phyloP scores from a whole-genome alignment of 2,113 vertebrate species.

The Nestor notabilis region DNA sequence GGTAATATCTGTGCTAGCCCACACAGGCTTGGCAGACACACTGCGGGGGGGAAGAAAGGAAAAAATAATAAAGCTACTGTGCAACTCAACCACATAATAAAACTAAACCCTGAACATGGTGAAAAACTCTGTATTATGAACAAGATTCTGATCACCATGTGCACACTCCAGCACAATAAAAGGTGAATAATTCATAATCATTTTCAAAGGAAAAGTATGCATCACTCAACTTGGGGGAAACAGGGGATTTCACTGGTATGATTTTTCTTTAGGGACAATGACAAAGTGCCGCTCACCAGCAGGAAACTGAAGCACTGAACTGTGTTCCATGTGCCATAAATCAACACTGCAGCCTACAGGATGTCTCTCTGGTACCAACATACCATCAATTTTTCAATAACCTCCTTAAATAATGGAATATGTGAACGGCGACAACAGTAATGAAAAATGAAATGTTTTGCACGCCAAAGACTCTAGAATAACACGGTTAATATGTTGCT shows the following conservation, averaged over 20 bases:
- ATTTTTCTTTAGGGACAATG: slow-evolving; percentile 74
- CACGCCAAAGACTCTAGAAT: slow-evolving; percentile 78
- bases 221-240: slow-evolving; percentile 69
- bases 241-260: slow-evolving; percentile 70
- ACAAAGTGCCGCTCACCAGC: slow-evolving; percentile 71
- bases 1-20: neutral
- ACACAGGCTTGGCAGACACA: neutral
- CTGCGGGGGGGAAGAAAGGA: rapidly evolving
- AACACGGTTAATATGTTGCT: neutral
- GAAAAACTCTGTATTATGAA: slow-evolving; percentile 51
- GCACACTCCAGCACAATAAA: slow-evolving; percentile 72
- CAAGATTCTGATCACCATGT: slow-evolving; percentile 50
- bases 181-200: slow-evolving; percentile 82
- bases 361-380: slow-evolving; percentile 83
- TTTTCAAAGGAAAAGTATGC: slow-evolving; percentile 73
- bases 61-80: neutral
- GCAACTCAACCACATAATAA: slow-evolving; percentile 23
- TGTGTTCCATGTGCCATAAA: slow-evolving; percentile 76
- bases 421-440: slow-evolving; percentile 79
- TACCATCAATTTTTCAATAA: slow-evolving; percentile 79
- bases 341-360: slow-evolving; percentile 73
- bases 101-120: neutral
- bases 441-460: slow-evolving; percentile 87
- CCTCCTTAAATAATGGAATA: slow-evolving; percentile 86
- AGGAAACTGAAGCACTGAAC: slow-evolving; percentile 77